Base-by-base conservation (phyloP, 2,113 vertebrate genomes). In the Coreoperca whiteheadi region DNA sequence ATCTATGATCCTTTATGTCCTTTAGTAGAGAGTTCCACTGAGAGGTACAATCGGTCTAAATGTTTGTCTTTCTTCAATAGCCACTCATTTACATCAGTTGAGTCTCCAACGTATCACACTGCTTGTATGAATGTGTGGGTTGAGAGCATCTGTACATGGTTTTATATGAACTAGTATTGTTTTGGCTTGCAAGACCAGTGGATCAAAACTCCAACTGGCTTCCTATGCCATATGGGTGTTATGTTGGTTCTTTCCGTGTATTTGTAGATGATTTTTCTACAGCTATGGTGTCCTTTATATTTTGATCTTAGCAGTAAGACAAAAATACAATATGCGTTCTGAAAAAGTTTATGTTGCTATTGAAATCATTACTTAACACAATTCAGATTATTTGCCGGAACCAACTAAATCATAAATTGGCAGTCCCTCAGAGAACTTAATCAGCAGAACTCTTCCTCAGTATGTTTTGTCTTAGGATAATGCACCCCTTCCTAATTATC, bases 21-120 rank as follows among this genome's bases (percentile, higher is more conserved):
- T 81, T 72, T 69, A 65, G 43, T 23, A 18, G 21, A 54, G 46
- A 21, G 15, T 32, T 75, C 34, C 59, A 57, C 30, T 59, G 73
- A 86, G 78, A 71, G 18, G 14, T 67, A 68, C 74, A 66, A 87
- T 88, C 69, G 88, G 79, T 87, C 25, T 73, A 70, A 75, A 86
- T 84, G 61, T 79, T 76, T 79, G 66, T 28, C 61, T 74, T 77
- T 87, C 82, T 78, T 84, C 64, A 74, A 63, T 57, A 70, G 70
- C 67, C 37, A 80, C 60, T 81, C 51, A 61, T 84, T 83, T 73
- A 82, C n/a, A 90, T 64, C 50, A 54, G 48, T 41, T 63, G 65
- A 75, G 23, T 82, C 69, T 65, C 78, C 34, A 59, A 53, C 60
- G 80, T 21, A 68, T 87, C 43, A 2, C 68, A 50, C 46, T 67